Percentiles rank a stretch among this genome's conserved stretches.
These are phyloP conservation scores for Pao palembangensis DNA, from an alignment of 2,113 vertebrate species.

Conservation along the genomic window DNA sequence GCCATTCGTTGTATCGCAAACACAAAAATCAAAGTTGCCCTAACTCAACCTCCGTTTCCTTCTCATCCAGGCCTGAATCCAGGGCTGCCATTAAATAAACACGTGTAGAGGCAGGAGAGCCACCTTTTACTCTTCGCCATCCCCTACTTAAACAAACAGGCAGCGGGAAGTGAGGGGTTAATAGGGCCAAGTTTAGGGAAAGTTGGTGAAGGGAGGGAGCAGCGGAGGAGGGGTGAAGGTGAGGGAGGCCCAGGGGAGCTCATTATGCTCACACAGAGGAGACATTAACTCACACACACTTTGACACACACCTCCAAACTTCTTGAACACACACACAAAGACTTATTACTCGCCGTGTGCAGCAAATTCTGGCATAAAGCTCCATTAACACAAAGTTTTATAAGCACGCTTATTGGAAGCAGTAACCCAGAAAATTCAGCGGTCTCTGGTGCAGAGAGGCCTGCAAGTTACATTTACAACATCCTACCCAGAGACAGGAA, in stretches of 20 bases:
- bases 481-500: conserved; percentile 10
- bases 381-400: conserved; percentile 58
- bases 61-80: conserved; percentile 13
- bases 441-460: conserved; percentile 29
- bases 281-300: conserved; percentile 49
- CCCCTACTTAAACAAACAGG: conserved; percentile 54
- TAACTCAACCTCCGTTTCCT: conserved; percentile 7
- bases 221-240: conserved; percentile 42
- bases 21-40: background rate
- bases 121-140: conserved; percentile 30
- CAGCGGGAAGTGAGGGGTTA: conserved; percentile 61
- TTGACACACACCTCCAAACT: conserved; percentile 42
- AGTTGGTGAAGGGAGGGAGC: conserved; percentile 30
- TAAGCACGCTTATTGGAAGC: conserved; percentile 49
- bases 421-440: conserved; percentile 38
- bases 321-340: conserved; percentile 41
- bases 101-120: conserved; percentile 41
- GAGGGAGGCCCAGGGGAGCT: conserved; percentile 65
- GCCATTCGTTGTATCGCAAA: background rate
- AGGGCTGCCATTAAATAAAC: conserved; percentile 45
- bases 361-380: conserved; percentile 46
- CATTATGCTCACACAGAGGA: conserved; percentile 67
- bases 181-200: conserved; percentile 66
- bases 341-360: conserved; percentile 56
- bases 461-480: conserved; percentile 3